Evolutionary conservation across 1,140 invertebrate genomes (phyloP).

Genomic region (Campoletis sonorensis): DNA sequence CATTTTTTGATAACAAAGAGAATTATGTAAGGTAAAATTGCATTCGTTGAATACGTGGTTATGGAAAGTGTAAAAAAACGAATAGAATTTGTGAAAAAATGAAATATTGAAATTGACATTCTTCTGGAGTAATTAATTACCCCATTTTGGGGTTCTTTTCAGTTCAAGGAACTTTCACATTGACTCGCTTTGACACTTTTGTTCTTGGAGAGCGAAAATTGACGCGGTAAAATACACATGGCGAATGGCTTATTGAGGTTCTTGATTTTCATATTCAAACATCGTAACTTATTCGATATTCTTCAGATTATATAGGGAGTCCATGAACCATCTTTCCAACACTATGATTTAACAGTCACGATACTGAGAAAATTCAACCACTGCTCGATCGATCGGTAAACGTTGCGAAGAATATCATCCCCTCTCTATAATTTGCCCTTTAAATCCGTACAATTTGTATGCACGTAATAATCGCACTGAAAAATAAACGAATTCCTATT

Average conservation of each 20-base stretch:
- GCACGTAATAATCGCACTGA: background rate
- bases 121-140: too few relatives aligned
- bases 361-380: background rate
- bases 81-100: too few relatives aligned
- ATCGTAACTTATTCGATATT: background rate
- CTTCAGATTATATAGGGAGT: background rate
- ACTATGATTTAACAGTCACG: background rate
- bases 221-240: too few relatives aligned
- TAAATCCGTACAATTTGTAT: background rate
- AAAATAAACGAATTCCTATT: background rate
- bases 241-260: background rate
- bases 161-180: too few relatives aligned
- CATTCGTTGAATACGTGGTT: too few relatives aligned
- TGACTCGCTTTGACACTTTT: too few relatives aligned
- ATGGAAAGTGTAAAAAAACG: too few relatives aligned
- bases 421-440: background rate
- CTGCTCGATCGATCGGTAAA: background rate
- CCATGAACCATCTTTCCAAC: background rate
- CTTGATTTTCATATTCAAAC: background rate
- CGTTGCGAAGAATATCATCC: background rate
- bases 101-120: too few relatives aligned
- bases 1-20: too few relatives aligned
- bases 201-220: too few relatives aligned
- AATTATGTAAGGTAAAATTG: too few relatives aligned
- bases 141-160: too few relatives aligned